Base-by-base conservation (phyloP, 2,113 vertebrate species). In the Oostethus manadensis region DNA sequence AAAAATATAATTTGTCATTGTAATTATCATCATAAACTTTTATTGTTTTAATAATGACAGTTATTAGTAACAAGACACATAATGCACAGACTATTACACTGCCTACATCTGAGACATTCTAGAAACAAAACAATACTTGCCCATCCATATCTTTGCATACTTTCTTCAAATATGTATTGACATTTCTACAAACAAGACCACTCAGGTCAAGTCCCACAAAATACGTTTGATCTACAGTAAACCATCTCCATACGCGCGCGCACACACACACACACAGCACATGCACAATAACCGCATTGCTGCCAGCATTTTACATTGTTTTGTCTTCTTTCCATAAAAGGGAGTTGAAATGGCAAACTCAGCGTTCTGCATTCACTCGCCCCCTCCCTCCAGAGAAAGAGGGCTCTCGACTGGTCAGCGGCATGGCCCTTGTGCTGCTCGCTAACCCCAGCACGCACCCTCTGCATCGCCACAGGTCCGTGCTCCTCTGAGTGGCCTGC, bases 281-380 rank as follows among this genome's bases (percentile, higher is more conserved):
- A 49, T 66, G 49, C 77, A 87, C 79, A 86, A 86, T 80, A 80
- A 69, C 62, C 65, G 50, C 73, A 49, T 70, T 76, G 78, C 74
- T 26, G 81, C 73, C 77, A 87, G 88, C 83, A 82, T 77, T 88
- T 86, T 84, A 71, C 84, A 81, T 87, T 87, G 87, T 81, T n/a
- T 76, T 84, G 79, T 87, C 78, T 84, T 85, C 78, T 82, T 78
- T 85, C 77, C 81, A 86, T 83, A 80, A 84, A 84, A 76, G 79
- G 69, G 60, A 58, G 73, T 67, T 70, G 44, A 88, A 89, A 86
- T 9, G 5, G 26, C 76, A 57, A 80, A 66, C 69, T 81, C 85
- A 89, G 89, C 88, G 1, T 74, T 88, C 75, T 81, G 74, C 74
- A 82, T 90, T 91, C 84, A 90, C 51, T 46, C 13, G 22, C 62